A percentile compares a stretch with the other conserved stretches of the same genome.
Evolutionary conservation across 2,113 vertebrate species (phyloP).

Genomic region (Rhombomys opimus): DNA sequence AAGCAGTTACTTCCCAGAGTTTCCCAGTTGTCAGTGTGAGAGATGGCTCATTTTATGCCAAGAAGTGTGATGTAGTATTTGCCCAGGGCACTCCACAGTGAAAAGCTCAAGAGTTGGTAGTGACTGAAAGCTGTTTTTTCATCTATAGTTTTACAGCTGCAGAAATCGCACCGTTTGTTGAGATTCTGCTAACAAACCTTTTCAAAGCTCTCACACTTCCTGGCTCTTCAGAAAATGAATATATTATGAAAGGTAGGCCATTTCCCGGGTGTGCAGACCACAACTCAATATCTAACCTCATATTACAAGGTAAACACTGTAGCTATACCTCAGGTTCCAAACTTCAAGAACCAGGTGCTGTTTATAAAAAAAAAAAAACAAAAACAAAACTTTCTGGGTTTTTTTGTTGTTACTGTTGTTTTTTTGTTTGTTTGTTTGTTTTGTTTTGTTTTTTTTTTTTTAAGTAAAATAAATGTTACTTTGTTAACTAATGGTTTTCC

Average conservation of each 20-base stretch:
- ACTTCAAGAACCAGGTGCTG: not conserved
- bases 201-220: slow-evolving; percentile 96
- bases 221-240: slow-evolving; percentile 98
- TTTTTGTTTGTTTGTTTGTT: not conserved
- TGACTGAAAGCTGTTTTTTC: slow-evolving; percentile 81
- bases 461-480: not conserved
- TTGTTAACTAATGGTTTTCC: not conserved
- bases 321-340: not conserved
- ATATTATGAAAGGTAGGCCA: slow-evolving; percentile 98
- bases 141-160: slow-evolving; percentile 92
- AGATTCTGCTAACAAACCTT: slow-evolving; percentile 95
- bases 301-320: not conserved
- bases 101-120: slow-evolving; percentile 50
- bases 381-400: not conserved
- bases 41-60: not conserved
- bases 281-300: slow-evolving; percentile 28
- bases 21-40: not conserved
- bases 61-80: slow-evolving; percentile 57
- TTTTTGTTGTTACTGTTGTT: not conserved
- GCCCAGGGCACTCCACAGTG: slow-evolving; percentile 30
- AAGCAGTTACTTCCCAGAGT: slow-evolving; percentile 2
- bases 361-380: not conserved
- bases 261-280: slow-evolving; percentile 56
- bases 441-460: not conserved
- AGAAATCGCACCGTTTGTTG: slow-evolving; percentile 96